These are phyloP conservation scores for Myopa testacea DNA, from an alignment of 2,888 invertebrate genomes.

Conservation along the genomic window DNA sequence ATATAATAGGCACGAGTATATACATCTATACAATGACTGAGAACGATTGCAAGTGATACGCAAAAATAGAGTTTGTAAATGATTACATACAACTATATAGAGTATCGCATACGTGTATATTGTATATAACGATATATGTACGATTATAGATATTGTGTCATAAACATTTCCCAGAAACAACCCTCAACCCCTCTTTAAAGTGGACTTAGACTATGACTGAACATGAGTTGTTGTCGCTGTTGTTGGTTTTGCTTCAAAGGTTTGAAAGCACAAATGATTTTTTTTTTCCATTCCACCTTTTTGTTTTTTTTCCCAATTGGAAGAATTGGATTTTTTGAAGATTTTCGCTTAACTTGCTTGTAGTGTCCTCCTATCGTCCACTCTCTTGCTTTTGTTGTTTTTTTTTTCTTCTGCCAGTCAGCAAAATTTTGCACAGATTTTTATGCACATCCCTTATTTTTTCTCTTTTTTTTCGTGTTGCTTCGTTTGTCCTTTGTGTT, in stretches of 20 bases:
- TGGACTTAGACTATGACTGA: background rate
- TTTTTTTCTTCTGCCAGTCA: background rate
- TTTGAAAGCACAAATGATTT: background rate
- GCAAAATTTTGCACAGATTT: background rate
- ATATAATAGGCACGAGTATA: background rate
- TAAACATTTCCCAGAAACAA: constrained; percentile 10
- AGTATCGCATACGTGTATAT: no score
- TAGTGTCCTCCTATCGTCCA: constrained; percentile 5
- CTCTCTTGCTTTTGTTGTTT: background rate
- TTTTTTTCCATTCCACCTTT: background rate
- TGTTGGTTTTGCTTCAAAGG: background rate
- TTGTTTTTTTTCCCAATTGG: background rate
- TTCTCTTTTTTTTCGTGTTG: background rate
- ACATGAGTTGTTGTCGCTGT: background rate
- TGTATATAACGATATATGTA: no score
- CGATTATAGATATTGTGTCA: no score
- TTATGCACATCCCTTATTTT: background rate
- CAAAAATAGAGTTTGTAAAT: background rate
- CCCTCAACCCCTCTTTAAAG: constrained; percentile 4
- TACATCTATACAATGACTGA: background rate
- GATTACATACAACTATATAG: background rate
- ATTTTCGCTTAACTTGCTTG: background rate
- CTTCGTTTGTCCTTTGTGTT: background rate
- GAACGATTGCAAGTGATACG: background rate
- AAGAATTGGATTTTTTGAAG: background rate